A percentile compares a stretch with the other conserved stretches of the same genome.
phyloP scores from a whole-genome alignment of 2,113 vertebrate genomes.

The Lamprologus ornatipinnis region DNA sequence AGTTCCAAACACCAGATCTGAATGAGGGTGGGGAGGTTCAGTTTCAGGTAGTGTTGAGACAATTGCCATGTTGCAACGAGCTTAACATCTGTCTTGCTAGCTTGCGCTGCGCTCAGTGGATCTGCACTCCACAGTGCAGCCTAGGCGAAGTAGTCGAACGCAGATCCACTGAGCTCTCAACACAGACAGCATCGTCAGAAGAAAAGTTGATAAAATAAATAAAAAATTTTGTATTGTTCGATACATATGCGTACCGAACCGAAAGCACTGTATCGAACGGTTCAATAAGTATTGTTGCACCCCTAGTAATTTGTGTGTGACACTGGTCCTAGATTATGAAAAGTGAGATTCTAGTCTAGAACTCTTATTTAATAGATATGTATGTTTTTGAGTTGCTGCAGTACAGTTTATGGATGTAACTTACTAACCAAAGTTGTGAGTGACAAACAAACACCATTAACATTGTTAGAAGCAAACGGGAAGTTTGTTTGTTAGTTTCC shows the following conservation, averaged over 20 bases:
- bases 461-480: not conserved
- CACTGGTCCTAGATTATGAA: not conserved
- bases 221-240: rapidly evolving
- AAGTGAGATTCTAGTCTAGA: not conserved
- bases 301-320: not conserved
- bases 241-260: not conserved
- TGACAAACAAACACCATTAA: not conserved
- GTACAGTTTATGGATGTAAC: not conserved
- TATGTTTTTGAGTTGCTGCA: not conserved
- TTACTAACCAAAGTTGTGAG: not conserved
- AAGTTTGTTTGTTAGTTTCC: not conserved
- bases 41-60: rapidly evolving
- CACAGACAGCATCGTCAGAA: not conserved
- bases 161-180: rapidly evolving
- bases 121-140: rapidly evolving
- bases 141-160: rapidly evolving
- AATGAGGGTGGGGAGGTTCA: not conserved
- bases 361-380: not conserved
- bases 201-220: not conserved
- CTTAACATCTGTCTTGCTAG: rapidly evolving
- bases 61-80: not conserved
- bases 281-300: not conserved
- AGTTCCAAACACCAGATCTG: not conserved
- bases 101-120: not conserved
- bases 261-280: not conserved